phyloP scores from a whole-genome alignment of 2,797 vertebrate species.

The Sebastes miniatus region DNA sequence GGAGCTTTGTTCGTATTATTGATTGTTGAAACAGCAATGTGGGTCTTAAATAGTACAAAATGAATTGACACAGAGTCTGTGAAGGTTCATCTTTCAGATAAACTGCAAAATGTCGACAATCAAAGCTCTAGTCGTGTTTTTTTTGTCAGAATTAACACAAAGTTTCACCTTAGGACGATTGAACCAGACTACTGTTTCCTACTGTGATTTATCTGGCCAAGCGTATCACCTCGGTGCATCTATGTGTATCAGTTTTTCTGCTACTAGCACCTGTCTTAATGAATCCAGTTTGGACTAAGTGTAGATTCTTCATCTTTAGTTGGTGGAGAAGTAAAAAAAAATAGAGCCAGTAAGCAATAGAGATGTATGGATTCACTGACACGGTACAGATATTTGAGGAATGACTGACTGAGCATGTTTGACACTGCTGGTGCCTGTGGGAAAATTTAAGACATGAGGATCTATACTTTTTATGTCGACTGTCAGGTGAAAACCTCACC shows the following conservation, averaged over 20 bases:
- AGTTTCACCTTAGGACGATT: neutral
- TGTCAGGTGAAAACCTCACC: slow-evolving; percentile 62
- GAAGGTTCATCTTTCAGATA: slow-evolving; percentile 8
- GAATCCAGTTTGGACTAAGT: neutral
- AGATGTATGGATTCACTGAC: slow-evolving; percentile 14
- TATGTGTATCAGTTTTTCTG: neutral
- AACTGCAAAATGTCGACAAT: neutral
- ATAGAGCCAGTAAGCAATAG: neutral
- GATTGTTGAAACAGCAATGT: slow-evolving; percentile 13
- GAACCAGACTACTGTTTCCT: neutral
- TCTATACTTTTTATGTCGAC: slow-evolving; percentile 51
- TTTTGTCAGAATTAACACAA: neutral
- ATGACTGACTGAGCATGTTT: slow-evolving; percentile 1
- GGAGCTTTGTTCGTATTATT: slow-evolving; percentile 23
- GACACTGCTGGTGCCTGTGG: slow-evolving; percentile 17
- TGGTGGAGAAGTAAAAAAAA: neutral
- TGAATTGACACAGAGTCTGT: neutral
- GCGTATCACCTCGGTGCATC: neutral
- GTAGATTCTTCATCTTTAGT: slow-evolving; percentile 6
- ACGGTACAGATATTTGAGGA: slow-evolving; percentile 5
- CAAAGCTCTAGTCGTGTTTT: neutral
- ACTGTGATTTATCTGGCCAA: neutral
- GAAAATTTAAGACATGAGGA: slow-evolving; percentile 31
- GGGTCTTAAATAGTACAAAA: slow-evolving; percentile 10
- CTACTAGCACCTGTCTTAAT: neutral